A percentile compares a stretch with the other conserved stretches of the same genome.
phyloP scores from a whole-genome alignment of 2,888 invertebrate genomes.

The Megalurothrips usitatus region DNA sequence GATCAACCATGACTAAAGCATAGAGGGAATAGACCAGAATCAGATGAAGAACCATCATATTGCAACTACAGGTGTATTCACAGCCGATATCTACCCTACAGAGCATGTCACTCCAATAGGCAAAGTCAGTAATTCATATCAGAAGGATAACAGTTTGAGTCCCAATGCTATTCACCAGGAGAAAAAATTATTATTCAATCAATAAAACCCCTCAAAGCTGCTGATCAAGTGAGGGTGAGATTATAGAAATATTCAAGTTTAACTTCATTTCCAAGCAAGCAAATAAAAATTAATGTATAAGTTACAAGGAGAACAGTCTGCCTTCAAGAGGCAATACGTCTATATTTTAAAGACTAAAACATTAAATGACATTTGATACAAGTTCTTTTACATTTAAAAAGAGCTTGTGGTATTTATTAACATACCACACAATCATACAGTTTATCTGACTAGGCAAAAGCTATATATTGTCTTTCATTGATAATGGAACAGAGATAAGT shows the following conservation, averaged over 20 bases:
- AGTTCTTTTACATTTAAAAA: background rate
- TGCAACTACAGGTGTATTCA: background rate
- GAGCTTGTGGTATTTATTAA: background rate
- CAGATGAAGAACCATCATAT: background rate
- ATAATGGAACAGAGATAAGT: background rate
- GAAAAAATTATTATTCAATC: background rate
- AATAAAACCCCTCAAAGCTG: background rate
- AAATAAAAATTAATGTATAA: background rate
- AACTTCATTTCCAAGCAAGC: background rate
- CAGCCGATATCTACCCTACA: slow-evolving; percentile 4
- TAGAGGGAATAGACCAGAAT: background rate
- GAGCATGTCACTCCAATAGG: background rate
- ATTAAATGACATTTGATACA: background rate
- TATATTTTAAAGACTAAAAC: background rate
- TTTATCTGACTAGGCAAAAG: slow-evolving; percentile 7
- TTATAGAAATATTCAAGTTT: background rate
- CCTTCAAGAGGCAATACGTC: background rate
- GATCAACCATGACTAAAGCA: background rate
- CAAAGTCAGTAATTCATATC: background rate
- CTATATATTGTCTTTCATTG: background rate
- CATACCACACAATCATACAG: background rate
- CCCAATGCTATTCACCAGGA: background rate
- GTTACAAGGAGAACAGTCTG: background rate
- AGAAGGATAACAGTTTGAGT: background rate
- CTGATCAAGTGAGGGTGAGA: background rate